These are phyloP conservation scores for Champsocephalus esox DNA, from an alignment of 2,797 vertebrate genomes.

Conservation along the genomic window DNA sequence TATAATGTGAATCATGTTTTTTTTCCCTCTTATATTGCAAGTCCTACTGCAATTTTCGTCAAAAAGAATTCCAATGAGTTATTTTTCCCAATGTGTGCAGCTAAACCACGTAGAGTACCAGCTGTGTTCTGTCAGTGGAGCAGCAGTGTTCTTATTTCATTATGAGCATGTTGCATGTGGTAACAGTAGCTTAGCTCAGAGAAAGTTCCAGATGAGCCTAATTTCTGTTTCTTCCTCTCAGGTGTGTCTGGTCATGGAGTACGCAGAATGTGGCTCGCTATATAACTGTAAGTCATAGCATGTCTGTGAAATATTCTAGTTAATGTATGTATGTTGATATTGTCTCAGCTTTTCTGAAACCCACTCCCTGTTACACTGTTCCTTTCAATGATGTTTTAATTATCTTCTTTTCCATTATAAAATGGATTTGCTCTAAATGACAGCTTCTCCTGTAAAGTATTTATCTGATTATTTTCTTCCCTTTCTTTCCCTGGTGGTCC, in stretches of 20 bases:
- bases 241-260: constrained; percentile 99
- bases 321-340: not conserved
- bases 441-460: not conserved
- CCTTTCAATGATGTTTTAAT: not conserved
- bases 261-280: constrained; percentile 95
- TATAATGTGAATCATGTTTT: no score
- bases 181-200: not conserved
- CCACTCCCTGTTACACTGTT: not conserved
- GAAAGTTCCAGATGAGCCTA: not conserved
- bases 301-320: not conserved
- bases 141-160: not conserved
- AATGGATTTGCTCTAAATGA: not conserved
- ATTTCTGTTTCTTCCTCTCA: constrained; percentile 61
- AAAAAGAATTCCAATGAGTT: no score
- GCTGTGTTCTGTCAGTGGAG: no score
- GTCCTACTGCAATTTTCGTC: no score
- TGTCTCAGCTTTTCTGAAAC: not conserved
- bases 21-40: no score
- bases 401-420: not conserved
- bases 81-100: no score
- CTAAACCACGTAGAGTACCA: no score
- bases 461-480: not conserved
- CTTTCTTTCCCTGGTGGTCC: not conserved
- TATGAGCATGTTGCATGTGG: not conserved
- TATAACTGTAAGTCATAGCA: constrained; percentile 91